Conservation (phyloP, 2,888 invertebrate genomes). For the Phaedon cochleariae region DNA sequence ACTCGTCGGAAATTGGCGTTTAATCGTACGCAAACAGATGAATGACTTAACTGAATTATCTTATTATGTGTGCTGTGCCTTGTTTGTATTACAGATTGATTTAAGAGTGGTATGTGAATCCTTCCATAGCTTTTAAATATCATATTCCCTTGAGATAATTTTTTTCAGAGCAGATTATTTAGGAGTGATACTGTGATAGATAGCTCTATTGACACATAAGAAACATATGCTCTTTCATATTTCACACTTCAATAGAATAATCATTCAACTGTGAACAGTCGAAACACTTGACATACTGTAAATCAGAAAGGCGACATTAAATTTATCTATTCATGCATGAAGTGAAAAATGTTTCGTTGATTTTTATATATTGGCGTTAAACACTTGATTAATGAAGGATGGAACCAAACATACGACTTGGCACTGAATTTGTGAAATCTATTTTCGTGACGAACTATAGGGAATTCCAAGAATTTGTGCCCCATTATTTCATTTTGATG, state of each 20-base stretch:
- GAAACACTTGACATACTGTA: not conserved
- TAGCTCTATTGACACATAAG: not conserved
- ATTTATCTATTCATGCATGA: not conserved
- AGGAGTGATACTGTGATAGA: not conserved
- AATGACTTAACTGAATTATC: not conserved
- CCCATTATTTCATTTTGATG: not conserved
- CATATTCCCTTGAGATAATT: not conserved
- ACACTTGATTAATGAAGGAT: slow-evolving; percentile 13
- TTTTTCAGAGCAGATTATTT: not conserved
- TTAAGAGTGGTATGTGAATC: no score
- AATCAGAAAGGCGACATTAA: not conserved
- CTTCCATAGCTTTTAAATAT: no score
- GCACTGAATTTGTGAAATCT: not conserved
- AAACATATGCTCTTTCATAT: not conserved
- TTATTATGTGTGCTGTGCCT: not conserved
- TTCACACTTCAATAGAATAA: not conserved
- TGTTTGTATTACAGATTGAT: not conserved
- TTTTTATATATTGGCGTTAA: not conserved
- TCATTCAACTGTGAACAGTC: not conserved
- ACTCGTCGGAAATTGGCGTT: slow-evolving; percentile 24
- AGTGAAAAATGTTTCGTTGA: not conserved
- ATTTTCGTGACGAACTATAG: not conserved
- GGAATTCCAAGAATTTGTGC: not conserved
- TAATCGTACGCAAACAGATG: slow-evolving; percentile 19
- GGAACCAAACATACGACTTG: not conserved